Evolutionary conservation across 2,113 vertebrate genomes (phyloP), one percentile per base, ranked within the genome.

Genomic region (Nycticebus coucang): DNA sequence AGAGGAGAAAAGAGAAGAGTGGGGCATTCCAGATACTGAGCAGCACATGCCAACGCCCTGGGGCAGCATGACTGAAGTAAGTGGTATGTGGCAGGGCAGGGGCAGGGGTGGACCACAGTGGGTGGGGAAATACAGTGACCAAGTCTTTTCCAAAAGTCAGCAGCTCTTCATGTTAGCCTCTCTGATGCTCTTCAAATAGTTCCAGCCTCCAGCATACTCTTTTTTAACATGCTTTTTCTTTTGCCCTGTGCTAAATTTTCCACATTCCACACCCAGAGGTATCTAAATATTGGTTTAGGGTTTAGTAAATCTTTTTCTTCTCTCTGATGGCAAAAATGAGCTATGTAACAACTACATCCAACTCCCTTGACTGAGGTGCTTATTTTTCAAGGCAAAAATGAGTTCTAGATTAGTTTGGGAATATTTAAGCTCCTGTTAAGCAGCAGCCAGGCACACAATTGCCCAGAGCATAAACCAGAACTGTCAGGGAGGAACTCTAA

Each of bases 301-400:
- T 68, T 87, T 87, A 95, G 71, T 94, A 89, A 94, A 84, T 94
- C 74, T 91, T 95, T 97, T 88, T 37, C 68, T 97, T 89, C 95
- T 82, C 89, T 66, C 12, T 66, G 80, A 89, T 78, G 96, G 77
- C 81, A 96, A 96, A 96, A 95, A 85, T 2, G 4, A 92, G n/a
- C 85, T 66, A 30, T 26, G 59, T 95, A 89, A 94, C 62, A 95
- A 50, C 45, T 9, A 50, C 45, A 50, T 95, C 85, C n/a, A 95
- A 21, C 71, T 95, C 80, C 87, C 66, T 83, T 87, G 64, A 83
- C 60, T 59, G 41, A 91, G 78, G 83, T 66, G 74, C 55, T 71
- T 53, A 74, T 69, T 92, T 96, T 91, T 75, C 33, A 94, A 95
- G 87, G 83, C 41, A 66, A 80, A 80, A 93, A 95, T 92, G 97